Evolutionary conservation across 92 coral and sea anemone genomes (phyloP).

Genomic region (Actinernus sp.): DNA sequence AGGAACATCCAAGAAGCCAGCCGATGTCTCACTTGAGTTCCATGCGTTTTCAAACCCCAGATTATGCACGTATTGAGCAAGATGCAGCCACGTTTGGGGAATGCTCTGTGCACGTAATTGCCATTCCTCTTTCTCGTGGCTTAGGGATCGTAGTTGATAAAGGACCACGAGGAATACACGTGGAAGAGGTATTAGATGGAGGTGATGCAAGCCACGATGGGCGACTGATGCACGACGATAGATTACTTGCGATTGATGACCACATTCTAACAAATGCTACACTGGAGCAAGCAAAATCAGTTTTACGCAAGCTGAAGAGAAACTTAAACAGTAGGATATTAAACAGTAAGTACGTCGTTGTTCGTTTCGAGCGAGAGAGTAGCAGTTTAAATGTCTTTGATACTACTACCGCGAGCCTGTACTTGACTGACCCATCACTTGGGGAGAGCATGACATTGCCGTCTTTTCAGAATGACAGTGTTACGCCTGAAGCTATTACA

Average conservation of each 20-base stretch:
- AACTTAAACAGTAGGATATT: neutral
- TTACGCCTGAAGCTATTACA: neutral
- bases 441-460: constrained; percentile 30
- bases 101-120: constrained; percentile 12
- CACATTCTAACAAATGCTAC: constrained; percentile 13
- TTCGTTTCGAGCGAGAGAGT: constrained; percentile 1
- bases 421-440: constrained; percentile 6
- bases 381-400: neutral
- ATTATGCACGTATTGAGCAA: neutral
- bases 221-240: constrained; percentile 31
- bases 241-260: constrained; percentile 16
- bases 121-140: constrained; percentile 28
- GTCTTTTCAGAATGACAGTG: constrained; percentile 1
- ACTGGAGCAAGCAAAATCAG: constrained; percentile 23
- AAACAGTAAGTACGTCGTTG: neutral
- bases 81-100: neutral
- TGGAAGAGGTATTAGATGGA: constrained; percentile 12
- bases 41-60: neutral
- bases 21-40: neutral
- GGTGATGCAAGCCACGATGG: constrained; percentile 36
- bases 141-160: constrained; percentile 15
- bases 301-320: constrained; percentile 22
- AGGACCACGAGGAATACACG: neutral
- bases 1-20: too few relatives aligned
- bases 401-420: neutral